Percentiles rank a stretch among this genome's conserved stretches.
Conservation (phyloP, 2,888 invertebrate genomes). For the Electrophaes corylata region DNA sequence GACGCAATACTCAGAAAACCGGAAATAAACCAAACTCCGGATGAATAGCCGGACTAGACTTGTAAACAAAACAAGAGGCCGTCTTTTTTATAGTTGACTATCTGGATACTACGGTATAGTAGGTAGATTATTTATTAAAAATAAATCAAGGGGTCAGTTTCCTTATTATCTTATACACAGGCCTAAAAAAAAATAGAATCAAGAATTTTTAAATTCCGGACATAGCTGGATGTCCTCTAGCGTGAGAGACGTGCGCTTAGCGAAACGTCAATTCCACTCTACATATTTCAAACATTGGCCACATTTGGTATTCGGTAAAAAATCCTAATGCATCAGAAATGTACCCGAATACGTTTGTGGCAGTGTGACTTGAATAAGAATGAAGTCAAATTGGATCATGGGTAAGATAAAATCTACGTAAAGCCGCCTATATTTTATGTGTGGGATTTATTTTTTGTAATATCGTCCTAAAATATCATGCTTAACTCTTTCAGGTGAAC, state of each 20-base stretch:
- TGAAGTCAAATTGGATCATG: constrained; percentile 77
- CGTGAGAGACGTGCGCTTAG: constrained; percentile 27
- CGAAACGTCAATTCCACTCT: constrained; percentile 40
- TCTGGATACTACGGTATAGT: no score
- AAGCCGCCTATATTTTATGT: constrained; percentile 43
- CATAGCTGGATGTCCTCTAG: constrained; percentile 4
- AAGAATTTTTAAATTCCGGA: constrained; percentile 6
- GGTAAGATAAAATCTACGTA: constrained; percentile 64
- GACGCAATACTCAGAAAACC: constrained; percentile 9
- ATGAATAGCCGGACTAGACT: constrained; percentile 7
- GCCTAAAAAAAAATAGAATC: background rate
- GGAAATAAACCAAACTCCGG: background rate
- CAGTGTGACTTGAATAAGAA: constrained; percentile 77
- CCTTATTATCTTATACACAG: no score
- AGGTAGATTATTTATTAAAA: no score
- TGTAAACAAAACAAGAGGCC: background rate
- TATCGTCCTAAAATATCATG: background rate
- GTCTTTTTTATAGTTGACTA: no score
- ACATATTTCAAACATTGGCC: constrained; percentile 43
- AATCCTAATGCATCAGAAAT: constrained; percentile 76
- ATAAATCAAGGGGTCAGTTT: no score
- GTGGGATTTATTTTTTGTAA: constrained; percentile 33
- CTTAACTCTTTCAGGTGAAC: background rate
- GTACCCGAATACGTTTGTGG: constrained; percentile 67
- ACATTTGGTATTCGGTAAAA: constrained; percentile 49